Conservation (phyloP, 2,113 vertebrate species). For the Actenoides hombroni region DNA sequence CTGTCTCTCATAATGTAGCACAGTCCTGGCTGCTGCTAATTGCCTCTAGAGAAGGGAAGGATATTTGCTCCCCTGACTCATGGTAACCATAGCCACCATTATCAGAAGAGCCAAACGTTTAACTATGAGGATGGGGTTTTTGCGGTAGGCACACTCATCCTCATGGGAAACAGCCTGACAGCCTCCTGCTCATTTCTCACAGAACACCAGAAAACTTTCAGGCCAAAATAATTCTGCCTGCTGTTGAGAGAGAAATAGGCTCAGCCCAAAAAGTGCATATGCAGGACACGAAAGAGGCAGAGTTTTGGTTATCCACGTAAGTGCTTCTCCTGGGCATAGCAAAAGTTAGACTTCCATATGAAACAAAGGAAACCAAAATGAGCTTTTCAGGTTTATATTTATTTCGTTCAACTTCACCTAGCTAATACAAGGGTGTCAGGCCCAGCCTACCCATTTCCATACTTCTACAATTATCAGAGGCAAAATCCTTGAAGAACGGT, state of each 20-base stretch:
- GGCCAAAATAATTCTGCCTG: background rate
- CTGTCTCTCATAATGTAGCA: background rate
- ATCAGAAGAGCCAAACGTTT: constrained; percentile 10
- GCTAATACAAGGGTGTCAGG: background rate
- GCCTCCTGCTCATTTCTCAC: background rate
- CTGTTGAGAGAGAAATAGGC: background rate
- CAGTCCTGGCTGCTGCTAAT: background rate
- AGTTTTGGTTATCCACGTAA: background rate
- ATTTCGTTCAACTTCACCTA: background rate
- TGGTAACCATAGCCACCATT: constrained; percentile 45
- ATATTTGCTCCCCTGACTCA: background rate
- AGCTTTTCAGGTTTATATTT: background rate
- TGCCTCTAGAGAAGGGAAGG: background rate
- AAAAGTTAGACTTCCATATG: background rate
- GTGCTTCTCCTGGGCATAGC: background rate
- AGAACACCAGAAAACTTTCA: background rate
- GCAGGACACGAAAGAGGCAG: background rate
- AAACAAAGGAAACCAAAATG: background rate
- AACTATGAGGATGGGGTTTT: constrained; percentile 12
- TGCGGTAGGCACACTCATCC: constrained; percentile 22
- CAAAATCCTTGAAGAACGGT: background rate
- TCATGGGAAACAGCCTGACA: background rate
- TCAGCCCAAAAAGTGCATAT: background rate
- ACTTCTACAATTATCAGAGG: background rate
- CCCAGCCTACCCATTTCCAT: background rate